Base-by-base conservation (phyloP, 2,113 vertebrate species). In the Muscicapa adusta region DNA sequence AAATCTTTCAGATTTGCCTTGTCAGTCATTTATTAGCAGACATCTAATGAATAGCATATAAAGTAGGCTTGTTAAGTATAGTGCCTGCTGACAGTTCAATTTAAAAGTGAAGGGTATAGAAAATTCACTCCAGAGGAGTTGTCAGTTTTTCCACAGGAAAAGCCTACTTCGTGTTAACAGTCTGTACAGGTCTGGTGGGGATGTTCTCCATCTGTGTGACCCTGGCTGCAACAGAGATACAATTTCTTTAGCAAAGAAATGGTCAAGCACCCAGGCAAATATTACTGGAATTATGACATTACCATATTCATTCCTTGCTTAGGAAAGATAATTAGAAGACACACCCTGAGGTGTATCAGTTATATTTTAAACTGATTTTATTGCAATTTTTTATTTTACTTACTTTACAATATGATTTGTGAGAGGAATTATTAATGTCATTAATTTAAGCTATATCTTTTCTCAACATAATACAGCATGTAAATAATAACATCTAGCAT, bases 21-120 rank as follows among this genome's bases (percentile, higher is more conserved):
- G 92, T 84, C 85, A 88, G 51, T 94, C 76, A 81, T 91, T 97
- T 95, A 84, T 91, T 87, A 93, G 34, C 45, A 82, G 72, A 74
- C 29, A 74, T 83, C 26, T 93, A 94, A 94, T 93, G 60, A 78
- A 75, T 24, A 90, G 66, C 8, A 9, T 91, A 92, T 87, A 87
- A 90, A 92, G 23, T 82, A 78, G 58, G 66, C 65, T 95, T 89
- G 45, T 88, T 93, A 93, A 84, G 84, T 84, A 65, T 79, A 85
- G 87, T 77, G 24, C 54, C 68, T 79, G 73, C 50, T 95, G 94
- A 92, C 89, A 91, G 58, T 48, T 96, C 84, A 93, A 88, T 92
- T 79, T 84, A 65, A 71, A 92, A 92, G 16, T 93, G 71, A 96
- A 87, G 29, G 65, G 42, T 88, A 66, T 93, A 88, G 65, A 78